A percentile compares a stretch with the other conserved stretches of the same genome.
These are phyloP conservation scores for Diaphora mendica DNA, from an alignment of 2,888 invertebrate species.

Conservation along the genomic window DNA sequence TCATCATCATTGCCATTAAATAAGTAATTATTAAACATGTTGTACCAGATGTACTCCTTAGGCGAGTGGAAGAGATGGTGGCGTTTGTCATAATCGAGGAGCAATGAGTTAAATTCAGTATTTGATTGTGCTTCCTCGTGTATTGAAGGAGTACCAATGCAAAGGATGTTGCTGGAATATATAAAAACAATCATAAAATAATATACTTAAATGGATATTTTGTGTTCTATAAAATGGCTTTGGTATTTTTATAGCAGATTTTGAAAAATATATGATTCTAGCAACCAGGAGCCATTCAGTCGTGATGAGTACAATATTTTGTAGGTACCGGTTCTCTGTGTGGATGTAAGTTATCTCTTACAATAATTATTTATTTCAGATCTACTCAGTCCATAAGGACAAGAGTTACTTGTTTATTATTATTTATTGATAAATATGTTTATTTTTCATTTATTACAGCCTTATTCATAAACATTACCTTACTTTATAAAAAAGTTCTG, in stretches of 20 bases:
- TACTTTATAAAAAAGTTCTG: no score
- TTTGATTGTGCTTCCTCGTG: constrained; percentile 88
- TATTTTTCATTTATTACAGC: no score
- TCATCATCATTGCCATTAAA: constrained; percentile 88
- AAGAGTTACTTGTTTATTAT: no score
- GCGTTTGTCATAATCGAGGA: constrained; percentile 94
- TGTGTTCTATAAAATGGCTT: background rate
- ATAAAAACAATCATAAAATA: background rate
- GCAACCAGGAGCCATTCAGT: no score
- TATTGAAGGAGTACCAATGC: constrained; percentile 94
- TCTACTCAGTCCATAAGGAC: no score
- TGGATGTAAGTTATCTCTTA: no score
- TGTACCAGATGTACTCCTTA: constrained; percentile 92
- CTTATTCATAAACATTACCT: no score
- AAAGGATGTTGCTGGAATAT: constrained; percentile 89
- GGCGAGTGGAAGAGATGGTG: constrained; percentile 89
- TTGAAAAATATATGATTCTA: no score
- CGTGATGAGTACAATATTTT: no score
- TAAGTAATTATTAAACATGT: constrained; percentile 96
- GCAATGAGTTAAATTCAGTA: constrained; percentile 84
- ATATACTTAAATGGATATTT: background rate
- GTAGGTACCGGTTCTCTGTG: no score
- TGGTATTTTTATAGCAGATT: background rate
- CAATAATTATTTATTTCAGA: no score
- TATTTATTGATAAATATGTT: no score